These are phyloP conservation scores for Sinhomidia bicolor DNA, from an alignment of 2,888 invertebrate species.

Conservation along the genomic window DNA sequence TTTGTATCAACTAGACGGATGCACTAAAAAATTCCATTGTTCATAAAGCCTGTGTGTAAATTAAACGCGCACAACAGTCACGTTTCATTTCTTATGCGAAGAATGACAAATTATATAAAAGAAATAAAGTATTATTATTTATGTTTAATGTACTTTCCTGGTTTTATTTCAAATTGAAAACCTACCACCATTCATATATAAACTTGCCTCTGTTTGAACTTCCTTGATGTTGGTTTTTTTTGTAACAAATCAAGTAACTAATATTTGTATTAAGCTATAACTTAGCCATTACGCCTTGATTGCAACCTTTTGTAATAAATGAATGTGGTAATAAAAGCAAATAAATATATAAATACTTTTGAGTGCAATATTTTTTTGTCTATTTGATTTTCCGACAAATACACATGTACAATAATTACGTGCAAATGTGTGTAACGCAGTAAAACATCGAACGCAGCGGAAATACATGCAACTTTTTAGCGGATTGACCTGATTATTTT, in stretches of 20 bases:
- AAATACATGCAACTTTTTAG: too few species aligned
- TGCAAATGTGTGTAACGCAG: too few species aligned
- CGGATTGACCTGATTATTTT: too few species aligned
- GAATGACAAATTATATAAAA: conserved; percentile 36
- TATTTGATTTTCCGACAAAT: too few species aligned
- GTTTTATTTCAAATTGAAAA: not conserved
- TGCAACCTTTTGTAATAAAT: too few species aligned
- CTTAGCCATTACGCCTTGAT: not conserved
- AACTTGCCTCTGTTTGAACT: not conserved
- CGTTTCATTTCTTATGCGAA: conserved; percentile 16
- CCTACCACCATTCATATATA: not conserved
- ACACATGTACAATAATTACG: too few species aligned
- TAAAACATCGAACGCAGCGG: too few species aligned
- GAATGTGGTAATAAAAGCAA: too few species aligned
- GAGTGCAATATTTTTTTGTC: too few species aligned
- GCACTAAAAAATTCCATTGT: not conserved
- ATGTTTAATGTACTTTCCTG: not conserved
- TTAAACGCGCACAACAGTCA: conserved; percentile 31
- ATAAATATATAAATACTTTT: too few species aligned
- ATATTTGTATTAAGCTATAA: not conserved
- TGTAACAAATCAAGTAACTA: not conserved
- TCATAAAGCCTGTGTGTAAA: not conserved
- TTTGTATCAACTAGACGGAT: conserved; percentile 3
- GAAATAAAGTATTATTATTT: not conserved
- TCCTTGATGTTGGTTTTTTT: too few species aligned